phyloP scores from a whole-genome alignment of 2,113 vertebrate genomes.

The Choloepus hoffmanni region DNA sequence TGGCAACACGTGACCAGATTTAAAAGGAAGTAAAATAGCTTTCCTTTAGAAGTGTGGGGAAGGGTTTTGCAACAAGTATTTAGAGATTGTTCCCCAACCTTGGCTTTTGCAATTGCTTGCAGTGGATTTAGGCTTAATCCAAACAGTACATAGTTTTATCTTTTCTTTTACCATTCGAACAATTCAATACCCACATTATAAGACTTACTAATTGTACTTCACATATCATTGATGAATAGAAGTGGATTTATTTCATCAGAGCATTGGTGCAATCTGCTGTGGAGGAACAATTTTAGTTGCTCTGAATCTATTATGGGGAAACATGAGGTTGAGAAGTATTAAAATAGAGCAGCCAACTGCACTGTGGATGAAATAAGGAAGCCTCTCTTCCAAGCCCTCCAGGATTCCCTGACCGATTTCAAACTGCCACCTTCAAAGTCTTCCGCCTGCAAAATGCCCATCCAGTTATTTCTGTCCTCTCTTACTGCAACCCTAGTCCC shows the following conservation, averaged over 20 bases:
- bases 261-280: neutral
- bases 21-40: constrained; percentile 62
- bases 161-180: constrained; percentile 48
- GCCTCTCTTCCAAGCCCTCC: neutral
- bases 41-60: constrained; percentile 50
- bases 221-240: neutral
- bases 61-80: constrained; percentile 64
- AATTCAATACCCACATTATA: constrained; percentile 30
- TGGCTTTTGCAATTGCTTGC: constrained; percentile 70
- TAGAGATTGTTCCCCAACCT: neutral
- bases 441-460: accelerated
- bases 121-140: constrained; percentile 70
- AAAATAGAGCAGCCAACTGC: neutral
- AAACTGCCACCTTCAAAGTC: neutral
- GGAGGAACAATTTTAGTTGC: neutral
- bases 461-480: neutral
- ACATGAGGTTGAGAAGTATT: neutral
- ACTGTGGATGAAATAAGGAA: accelerated
- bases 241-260: neutral
- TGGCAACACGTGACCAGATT: neutral
- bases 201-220: constrained; percentile 50
- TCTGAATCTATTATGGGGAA: neutral
- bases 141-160: constrained; percentile 64
- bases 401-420: no score
- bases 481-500: no score